Base-by-base conservation (phyloP, 2,888 invertebrate genomes). In the Ceramica pisi region DNA sequence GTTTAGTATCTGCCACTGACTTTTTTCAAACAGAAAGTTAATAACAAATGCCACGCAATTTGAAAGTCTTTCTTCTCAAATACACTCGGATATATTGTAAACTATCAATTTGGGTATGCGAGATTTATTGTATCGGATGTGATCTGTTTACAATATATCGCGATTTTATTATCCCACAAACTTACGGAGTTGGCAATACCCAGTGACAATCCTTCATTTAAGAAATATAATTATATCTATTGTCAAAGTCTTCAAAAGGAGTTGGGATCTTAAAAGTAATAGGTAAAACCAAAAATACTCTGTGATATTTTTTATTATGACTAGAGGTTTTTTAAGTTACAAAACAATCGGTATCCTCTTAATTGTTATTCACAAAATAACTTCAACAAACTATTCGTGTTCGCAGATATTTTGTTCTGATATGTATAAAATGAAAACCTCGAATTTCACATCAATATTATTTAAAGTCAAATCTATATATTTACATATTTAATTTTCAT, bases 241-340 rank as follows among this genome's bases (percentile, higher is more conserved):
- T 31, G 31, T 6, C 6, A 4, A 31, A 31, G 31, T 31, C 31
- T 31, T 31, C 31, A 26, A 38, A 51, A 23, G 38, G 31, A 48
- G 1, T 48, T 16, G 53, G 75, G 44, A 44, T 48, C 26, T 14
- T 26, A 9, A 41, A 26, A 44, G 46, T 16, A 44, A 6, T 51
- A 71, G 91, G 91, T 89, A 75, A 92, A 93, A 92, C 88, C 26
- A 88, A 81, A 81, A 79, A 81, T 90, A 83, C 82, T 95, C 92
- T 87, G 90, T 95, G 94, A 94, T 94, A 94, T 94, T 93, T 94
- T 96, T 97, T 97, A 97, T 97, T 97, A 96, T 97, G 97, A 97
- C 97, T 97, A 97, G 97, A 97, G 97, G 97, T 96, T 97, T 78
- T 96, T 96, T 96, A 96, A 96, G 93, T 97, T 97, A 97, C 96